phyloP scores from a whole-genome alignment of 1,140 invertebrate genomes.

The Heliconius himera region DNA sequence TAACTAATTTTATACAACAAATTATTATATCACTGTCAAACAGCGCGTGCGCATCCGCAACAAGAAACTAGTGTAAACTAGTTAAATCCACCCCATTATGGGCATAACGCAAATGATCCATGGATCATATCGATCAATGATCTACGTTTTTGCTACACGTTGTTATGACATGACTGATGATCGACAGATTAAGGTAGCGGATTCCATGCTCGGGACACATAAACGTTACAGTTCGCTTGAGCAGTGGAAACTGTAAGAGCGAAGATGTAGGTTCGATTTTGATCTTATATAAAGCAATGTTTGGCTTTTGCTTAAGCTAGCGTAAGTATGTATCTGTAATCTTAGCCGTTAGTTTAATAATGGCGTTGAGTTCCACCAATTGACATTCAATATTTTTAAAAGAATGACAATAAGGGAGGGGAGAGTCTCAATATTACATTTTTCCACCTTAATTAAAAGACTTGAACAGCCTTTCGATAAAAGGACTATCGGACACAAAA shows the following conservation, averaged over 20 bases:
- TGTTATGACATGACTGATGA: conserved; percentile 15
- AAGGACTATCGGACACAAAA: no score
- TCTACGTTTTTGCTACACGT: conserved; percentile 11
- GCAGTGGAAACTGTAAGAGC: neutral
- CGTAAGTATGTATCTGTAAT: no score
- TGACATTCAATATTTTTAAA: neutral
- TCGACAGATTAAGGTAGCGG: conserved; percentile 8
- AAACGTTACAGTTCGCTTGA: neutral
- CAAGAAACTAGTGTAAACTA: neutral
- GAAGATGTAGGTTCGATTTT: neutral
- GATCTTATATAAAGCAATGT: no score
- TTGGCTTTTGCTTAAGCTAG: no score
- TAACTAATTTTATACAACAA: neutral
- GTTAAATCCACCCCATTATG: conserved; percentile 8
- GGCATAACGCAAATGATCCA: conserved; percentile 14
- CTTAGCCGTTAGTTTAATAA: no score
- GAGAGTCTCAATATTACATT: no score
- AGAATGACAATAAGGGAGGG: no score
- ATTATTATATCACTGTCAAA: conserved; percentile 13
- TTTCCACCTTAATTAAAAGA: no score
- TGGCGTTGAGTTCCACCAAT: neutral
- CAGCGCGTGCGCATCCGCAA: conserved; percentile 10
- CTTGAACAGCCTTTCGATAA: no score
- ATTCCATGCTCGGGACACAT: conserved; percentile 4
- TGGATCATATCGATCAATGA: conserved; percentile 10